A percentile compares a stretch with the other conserved stretches of the same genome.
Evolutionary conservation across 2,797 vertebrate genomes (phyloP).

Genomic region (Clarias laeviceps): DNA sequence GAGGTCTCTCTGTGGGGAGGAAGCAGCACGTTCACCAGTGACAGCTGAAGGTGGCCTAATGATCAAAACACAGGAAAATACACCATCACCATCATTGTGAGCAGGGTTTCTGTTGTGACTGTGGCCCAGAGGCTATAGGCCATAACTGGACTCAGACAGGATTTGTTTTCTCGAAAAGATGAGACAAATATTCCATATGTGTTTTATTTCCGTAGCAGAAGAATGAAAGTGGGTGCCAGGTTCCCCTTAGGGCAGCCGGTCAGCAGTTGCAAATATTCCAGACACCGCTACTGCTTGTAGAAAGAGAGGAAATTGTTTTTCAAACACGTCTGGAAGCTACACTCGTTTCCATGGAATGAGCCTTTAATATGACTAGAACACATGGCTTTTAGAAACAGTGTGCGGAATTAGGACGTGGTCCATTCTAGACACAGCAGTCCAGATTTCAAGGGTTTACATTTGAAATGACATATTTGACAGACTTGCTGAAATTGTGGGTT

Average conservation of each 20-base stretch:
- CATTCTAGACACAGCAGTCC: background rate
- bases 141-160: conserved; percentile 29
- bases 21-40: conserved; percentile 57
- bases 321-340: conserved; percentile 52
- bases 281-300: conserved; percentile 48
- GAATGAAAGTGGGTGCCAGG: conserved; percentile 39
- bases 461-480: conserved; percentile 37
- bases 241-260: conserved; percentile 48
- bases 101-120: conserved; percentile 17
- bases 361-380: conserved; percentile 40
- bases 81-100: conserved; percentile 23
- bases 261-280: conserved; percentile 45
- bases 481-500: conserved; percentile 48
- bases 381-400: conserved; percentile 39
- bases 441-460: conserved; percentile 23
- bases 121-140: background rate
- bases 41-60: conserved; percentile 60
- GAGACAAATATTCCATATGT: conserved; percentile 53
- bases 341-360: conserved; percentile 36
- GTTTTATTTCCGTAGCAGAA: conserved; percentile 31
- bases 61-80: conserved; percentile 43
- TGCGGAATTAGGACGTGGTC: conserved; percentile 18
- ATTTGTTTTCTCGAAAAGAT: conserved; percentile 37
- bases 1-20: conserved; percentile 56
- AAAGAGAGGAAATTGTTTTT: conserved; percentile 52